Base-by-base conservation (phyloP, 2,113 vertebrate species). In the Anhinga rufa region DNA sequence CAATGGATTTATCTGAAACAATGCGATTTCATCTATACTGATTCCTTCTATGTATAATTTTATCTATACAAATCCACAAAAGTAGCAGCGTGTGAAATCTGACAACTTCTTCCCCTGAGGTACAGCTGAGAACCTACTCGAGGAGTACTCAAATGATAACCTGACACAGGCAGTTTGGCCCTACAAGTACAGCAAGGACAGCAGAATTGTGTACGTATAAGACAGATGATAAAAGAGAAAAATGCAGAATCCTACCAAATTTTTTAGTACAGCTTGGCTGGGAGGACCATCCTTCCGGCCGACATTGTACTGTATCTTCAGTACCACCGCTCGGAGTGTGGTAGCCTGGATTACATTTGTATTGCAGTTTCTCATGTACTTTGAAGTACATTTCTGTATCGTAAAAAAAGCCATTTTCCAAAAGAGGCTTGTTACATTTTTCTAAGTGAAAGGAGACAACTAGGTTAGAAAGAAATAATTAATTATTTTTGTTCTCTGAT, bases 381-480 rank as follows among this genome's bases (percentile, higher is more conserved):
- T 92, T 97, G 77, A 98, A 98, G 22, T 83, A 72, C 1, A 69
- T 64, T 92, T 98, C 98, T 44, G 19, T 76, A 55, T 89, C 74
- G 3, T 95, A 86, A 70, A 98, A 83, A 58, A 91, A 55, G 6
- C 98, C 98, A 44, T 98, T 97, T 70, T 64, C 93, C 75, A 98
- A 34, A 46, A 82, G 48, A 87, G 98, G 98, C 54, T 95, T 98
- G 34, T 31, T 54, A 64, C 98, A 98, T 95, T 98, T 98, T 95
- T 93, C 98, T 98, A 78, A 79, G 79, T 25, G 20, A 71, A 85
- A 69, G 34, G 58, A 95, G 51, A 79, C 34, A 82, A 26, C 9
- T 87, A 93, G 55, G 34, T 82, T 88, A 87, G 55, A 74, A 86
- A 48, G 17, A 87, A 68, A 25, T 38, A 64, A 82, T 40, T 46